Conservation (phyloP, 2,797 vertebrate genomes). For the Discoglossus pictus region DNA sequence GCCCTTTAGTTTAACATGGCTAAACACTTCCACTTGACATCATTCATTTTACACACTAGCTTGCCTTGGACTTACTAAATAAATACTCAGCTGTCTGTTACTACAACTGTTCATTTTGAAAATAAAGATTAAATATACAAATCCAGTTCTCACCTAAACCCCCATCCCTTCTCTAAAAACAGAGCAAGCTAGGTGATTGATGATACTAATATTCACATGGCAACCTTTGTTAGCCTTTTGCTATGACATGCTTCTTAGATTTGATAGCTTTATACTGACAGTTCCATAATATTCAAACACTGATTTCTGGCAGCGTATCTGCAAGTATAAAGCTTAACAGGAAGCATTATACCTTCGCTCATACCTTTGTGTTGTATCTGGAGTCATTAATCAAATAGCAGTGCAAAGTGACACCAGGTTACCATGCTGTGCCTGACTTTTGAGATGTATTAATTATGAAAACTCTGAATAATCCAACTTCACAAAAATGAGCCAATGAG, state of each 20-base stretch:
- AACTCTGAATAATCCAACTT: conserved; percentile 14
- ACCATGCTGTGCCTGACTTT: conserved; percentile 28
- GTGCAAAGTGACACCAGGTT: conserved; percentile 40
- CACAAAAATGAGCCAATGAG: not conserved
- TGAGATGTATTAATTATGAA: conserved; percentile 24
- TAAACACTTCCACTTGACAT: no score
- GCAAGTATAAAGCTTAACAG: conserved; percentile 19
- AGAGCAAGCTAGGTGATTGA: conserved; percentile 37
- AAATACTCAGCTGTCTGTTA: no score
- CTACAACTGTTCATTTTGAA: not conserved
- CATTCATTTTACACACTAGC: no score
- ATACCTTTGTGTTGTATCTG: conserved; percentile 22
- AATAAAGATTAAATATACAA: not conserved
- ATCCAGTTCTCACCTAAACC: not conserved
- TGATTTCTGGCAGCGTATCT: conserved; percentile 35
- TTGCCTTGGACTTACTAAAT: no score
- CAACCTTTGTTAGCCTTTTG: conserved; percentile 32
- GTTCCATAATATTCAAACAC: conserved; percentile 26
- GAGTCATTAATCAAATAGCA: conserved; percentile 36
- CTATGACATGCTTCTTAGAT: conserved; percentile 26
- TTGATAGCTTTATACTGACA: conserved; percentile 44
- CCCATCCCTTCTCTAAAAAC: conserved; percentile 24
- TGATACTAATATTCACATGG: conserved; percentile 36
- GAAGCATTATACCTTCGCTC: conserved; percentile 23
- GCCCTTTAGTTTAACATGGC: no score